Evolutionary conservation across 1,140 invertebrate species (phyloP).

Genomic region (Drosophila repleta): DNA sequence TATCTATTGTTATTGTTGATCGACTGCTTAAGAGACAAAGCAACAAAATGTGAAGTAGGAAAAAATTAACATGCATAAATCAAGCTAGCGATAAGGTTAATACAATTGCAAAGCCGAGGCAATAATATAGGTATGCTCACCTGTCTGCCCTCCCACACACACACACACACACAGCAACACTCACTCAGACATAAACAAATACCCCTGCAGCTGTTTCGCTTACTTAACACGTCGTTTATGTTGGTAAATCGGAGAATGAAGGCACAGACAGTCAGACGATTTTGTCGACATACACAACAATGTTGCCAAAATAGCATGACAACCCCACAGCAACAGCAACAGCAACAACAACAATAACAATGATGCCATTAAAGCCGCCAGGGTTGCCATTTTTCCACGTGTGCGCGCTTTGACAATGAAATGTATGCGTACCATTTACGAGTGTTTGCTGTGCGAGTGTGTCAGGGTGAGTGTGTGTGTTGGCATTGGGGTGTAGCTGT

Average conservation of each 20-base stretch:
- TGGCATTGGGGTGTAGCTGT: slow-evolving; percentile 24
- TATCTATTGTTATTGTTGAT: slow-evolving; percentile 36
- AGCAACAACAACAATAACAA: slow-evolving; percentile 43
- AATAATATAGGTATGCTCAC: slow-evolving; percentile 15
- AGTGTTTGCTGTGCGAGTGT: slow-evolving; percentile 18
- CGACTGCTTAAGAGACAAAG: slow-evolving; percentile 21
- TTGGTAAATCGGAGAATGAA: slow-evolving; percentile 47
- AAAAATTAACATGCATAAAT: slow-evolving; percentile 70
- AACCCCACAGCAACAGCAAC: slow-evolving; percentile 45
- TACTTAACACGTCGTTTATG: slow-evolving; percentile 68
- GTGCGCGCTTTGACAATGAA: slow-evolving; percentile 74
- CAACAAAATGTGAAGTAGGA: slow-evolving; percentile 20
- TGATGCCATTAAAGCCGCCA: slow-evolving; percentile 60
- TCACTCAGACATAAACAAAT: neutral
- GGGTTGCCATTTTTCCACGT: slow-evolving; percentile 63
- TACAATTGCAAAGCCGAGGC: slow-evolving; percentile 50
- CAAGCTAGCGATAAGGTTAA: slow-evolving; percentile 70
- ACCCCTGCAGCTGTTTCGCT: slow-evolving; percentile 32
- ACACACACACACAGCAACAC: neutral
- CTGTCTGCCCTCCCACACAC: neutral
- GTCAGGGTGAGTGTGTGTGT: slow-evolving; percentile 4
- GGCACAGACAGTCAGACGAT: slow-evolving; percentile 54
- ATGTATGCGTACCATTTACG: slow-evolving; percentile 50
- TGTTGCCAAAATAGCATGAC: slow-evolving; percentile 78
- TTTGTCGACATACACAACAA: slow-evolving; percentile 63